phyloP scores from a whole-genome alignment of 2,113 vertebrate genomes.

The Nannospalax galili region DNA sequence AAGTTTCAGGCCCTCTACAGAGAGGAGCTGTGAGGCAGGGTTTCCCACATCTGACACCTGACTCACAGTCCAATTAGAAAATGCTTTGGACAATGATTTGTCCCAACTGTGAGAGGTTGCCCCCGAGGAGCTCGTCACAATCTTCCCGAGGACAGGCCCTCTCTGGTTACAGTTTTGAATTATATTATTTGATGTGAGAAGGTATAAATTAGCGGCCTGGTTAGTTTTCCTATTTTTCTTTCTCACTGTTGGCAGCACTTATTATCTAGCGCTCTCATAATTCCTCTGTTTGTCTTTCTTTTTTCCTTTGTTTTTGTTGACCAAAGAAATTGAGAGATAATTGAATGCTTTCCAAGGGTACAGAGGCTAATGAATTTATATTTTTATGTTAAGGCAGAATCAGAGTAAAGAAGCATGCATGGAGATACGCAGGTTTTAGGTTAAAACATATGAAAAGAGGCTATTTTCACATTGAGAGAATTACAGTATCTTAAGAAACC shows the following conservation, averaged over 20 bases:
- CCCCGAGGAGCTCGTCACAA: neutral
- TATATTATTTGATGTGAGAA: neutral
- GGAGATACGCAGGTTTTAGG: neutral
- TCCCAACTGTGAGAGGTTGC: no score
- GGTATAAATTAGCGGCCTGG: neutral
- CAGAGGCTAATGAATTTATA: neutral
- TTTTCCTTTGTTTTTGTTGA: neutral
- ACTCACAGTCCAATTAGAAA: neutral
- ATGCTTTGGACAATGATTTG: neutral
- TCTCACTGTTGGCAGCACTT: neutral
- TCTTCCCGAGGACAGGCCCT: neutral
- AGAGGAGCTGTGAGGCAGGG: neutral
- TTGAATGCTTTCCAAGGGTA: neutral
- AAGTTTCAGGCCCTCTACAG: neutral
- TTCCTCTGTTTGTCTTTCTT: neutral
- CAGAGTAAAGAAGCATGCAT: neutral
- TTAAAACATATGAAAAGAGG: neutral
- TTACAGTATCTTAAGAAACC: neutral
- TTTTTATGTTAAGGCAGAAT: conserved; percentile 38
- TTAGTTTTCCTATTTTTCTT: conserved; percentile 13
- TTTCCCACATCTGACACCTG: neutral
- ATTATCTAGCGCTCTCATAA: neutral
- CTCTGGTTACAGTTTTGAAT: neutral
- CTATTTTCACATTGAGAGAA: neutral
- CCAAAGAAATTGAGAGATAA: neutral